Evolutionary conservation across 2,888 invertebrate genomes (phyloP).

Genomic region (Acrobeloides nanus): DNA sequence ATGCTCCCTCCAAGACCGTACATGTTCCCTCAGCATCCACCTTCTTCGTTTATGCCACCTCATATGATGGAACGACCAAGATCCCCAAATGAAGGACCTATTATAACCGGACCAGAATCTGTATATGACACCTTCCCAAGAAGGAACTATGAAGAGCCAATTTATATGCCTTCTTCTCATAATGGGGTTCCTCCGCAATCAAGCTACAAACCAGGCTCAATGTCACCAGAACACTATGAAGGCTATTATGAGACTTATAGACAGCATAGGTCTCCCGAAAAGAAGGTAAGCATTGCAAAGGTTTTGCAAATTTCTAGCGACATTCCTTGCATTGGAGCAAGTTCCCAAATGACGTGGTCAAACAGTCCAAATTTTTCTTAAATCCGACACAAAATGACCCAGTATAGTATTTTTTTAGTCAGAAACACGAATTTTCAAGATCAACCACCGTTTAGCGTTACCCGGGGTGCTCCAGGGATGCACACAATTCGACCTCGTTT

Average conservation of each 20-base stretch:
- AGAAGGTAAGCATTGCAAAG: no score
- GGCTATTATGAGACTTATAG: constrained; percentile 49
- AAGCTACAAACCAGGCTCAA: constrained; percentile 31
- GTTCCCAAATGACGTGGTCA: no score
- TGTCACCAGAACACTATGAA: constrained; percentile 43
- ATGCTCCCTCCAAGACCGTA: constrained; percentile 14
- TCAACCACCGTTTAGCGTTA: background rate
- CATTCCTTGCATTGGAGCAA: no score
- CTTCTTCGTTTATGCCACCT: constrained; percentile 16
- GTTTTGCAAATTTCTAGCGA: no score
- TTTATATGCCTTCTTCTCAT: constrained; percentile 60
- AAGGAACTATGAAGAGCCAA: constrained; percentile 55
- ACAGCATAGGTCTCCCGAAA: constrained; percentile 22
- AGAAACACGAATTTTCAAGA: background rate
- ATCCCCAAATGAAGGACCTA: constrained; percentile 33
- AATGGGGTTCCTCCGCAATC: constrained; percentile 34
- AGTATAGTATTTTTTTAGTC: background rate
- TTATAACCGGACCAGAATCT: constrained; percentile 47
- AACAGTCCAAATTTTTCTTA: no score
- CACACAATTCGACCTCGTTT: no score
- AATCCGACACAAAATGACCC: constrained; percentile 1
- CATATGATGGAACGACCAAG: constrained; percentile 14
- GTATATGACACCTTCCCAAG: constrained; percentile 42
- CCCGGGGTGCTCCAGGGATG: no score
- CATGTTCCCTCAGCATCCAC: constrained; percentile 16